Conservation (phyloP, 2,113 vertebrate species). For the Aramus guarauna region DNA sequence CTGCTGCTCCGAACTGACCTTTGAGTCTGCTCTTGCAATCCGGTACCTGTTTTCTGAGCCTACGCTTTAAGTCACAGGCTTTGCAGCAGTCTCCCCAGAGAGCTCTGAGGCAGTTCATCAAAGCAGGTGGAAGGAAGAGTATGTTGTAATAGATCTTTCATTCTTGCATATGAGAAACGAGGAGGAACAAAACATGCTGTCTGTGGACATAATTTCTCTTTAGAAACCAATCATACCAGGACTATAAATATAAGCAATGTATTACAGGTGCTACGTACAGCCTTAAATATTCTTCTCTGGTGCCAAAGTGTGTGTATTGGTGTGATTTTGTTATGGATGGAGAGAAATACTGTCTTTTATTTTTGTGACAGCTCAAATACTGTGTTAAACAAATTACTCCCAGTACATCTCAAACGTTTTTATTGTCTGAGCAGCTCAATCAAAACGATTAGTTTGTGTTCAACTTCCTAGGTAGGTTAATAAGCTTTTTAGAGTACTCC, state of each 20-base stretch:
- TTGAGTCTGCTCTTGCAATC: slow-evolving; percentile 47
- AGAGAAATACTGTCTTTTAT: background rate
- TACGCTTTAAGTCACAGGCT: slow-evolving; percentile 30
- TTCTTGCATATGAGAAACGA: slow-evolving; percentile 32
- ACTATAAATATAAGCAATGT: background rate
- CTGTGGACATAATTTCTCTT: slow-evolving; percentile 36
- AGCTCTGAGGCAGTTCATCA: slow-evolving; percentile 49
- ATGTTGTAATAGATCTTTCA: slow-evolving; percentile 29
- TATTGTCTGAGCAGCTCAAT: background rate
- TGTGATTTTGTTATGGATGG: background rate
- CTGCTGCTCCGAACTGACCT: slow-evolving; percentile 19
- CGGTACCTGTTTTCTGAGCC: slow-evolving; percentile 38
- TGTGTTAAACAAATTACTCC: slow-evolving; percentile 25
- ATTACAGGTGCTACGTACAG: background rate
- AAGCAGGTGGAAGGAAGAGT: slow-evolving; percentile 19
- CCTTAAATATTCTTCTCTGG: background rate
- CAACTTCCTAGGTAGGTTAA: background rate
- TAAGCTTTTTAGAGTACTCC: background rate
- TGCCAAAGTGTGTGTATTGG: background rate
- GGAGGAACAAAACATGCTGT: slow-evolving; percentile 30
- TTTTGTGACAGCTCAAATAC: slow-evolving; percentile 9
- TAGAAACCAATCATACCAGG: background rate
- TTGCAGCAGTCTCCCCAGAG: slow-evolving; percentile 36
- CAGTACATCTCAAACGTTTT: background rate
- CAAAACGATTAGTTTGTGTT: background rate